Conservation (phyloP, 2,888 invertebrate species). For the Lymantria monacha region DNA sequence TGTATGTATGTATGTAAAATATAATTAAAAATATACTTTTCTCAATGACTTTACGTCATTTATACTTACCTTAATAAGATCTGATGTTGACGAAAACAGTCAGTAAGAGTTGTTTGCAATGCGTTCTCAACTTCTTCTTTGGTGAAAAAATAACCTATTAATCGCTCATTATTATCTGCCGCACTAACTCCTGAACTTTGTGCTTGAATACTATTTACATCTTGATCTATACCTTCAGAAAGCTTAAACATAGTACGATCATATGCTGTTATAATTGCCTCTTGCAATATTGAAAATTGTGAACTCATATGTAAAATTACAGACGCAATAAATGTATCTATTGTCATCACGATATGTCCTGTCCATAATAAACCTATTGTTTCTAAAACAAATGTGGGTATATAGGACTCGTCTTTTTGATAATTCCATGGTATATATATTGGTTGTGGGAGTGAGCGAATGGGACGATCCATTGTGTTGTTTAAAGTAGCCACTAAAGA, state of each 20-base stretch:
- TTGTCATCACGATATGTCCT: slow-evolving; percentile 73
- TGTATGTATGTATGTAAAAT: no score
- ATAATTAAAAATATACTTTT: no score
- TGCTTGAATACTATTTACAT: slow-evolving; percentile 20
- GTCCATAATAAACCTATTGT: slow-evolving; percentile 72
- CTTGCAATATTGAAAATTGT: slow-evolving; percentile 63
- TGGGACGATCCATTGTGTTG: slow-evolving; percentile 43
- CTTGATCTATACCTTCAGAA: slow-evolving; percentile 29
- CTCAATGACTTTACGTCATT: no score
- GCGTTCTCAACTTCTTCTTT: slow-evolving; percentile 55
- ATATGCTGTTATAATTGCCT: slow-evolving; percentile 63
- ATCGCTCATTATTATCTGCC: slow-evolving; percentile 44
- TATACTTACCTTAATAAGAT: slow-evolving; percentile 58
- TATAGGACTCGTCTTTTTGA: slow-evolving; percentile 56
- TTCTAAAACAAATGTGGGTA: slow-evolving; percentile 64
- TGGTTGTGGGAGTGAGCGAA: slow-evolving; percentile 66
- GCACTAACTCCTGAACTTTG: slow-evolving; percentile 14
- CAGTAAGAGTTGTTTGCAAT: slow-evolving; percentile 50
- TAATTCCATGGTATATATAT: slow-evolving; percentile 76
- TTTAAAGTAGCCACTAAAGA: slow-evolving; percentile 50
- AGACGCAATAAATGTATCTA: slow-evolving; percentile 73
- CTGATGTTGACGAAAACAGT: slow-evolving; percentile 71
- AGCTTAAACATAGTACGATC: slow-evolving; percentile 57
- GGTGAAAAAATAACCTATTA: slow-evolving; percentile 46
- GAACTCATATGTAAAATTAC: slow-evolving; percentile 71